Evolutionary conservation across 2,888 invertebrate genomes (phyloP), one percentile per base, ranked within the genome.

Genomic region (Axea sp.): DNA sequence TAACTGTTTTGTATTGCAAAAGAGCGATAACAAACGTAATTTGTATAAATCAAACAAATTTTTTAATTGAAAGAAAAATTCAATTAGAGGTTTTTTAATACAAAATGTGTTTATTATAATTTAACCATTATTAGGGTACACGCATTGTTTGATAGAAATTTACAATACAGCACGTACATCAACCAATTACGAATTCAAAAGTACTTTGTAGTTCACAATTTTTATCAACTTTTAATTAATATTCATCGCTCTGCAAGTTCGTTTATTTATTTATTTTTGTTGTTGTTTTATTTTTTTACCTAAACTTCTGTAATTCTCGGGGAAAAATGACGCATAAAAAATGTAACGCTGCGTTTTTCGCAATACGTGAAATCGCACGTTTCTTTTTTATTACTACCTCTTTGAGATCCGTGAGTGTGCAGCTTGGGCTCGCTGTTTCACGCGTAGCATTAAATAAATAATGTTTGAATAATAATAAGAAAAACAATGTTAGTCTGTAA

Each of bases 381-480:
- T 37, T 37, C 7, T 19, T 12, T 8, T n/a, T n/a, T n/a, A n/a
- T n/a, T n/a, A 28, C 28, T 9, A 28, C 9, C 9, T 28, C 9
- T 6, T 28, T 9, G 33, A 33, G 15, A 33, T 33, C 15, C 33
- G 14, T 15, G 5, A 11, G 2, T 15, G n/a, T 8, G 11, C n/a
- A 37, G 19, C 17, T 15, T 4, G 19, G 11, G 39, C 15, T n/a
- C 3, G 7, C 11, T 12, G 3, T 43, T 15, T n/a, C n/a, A n/a
- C n/a, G n/a, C n/a, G n/a, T n/a, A n/a, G n/a, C n/a, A n/a, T n/a
- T n/a, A n/a, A 49, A 49, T 49, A 60, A 60, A 47, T 49, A 37
- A 51, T n/a, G 45, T 62, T 51, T 39, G 49, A 37, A 62, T 49
- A 59, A 45, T 35, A 49, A 62, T 9, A 11, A 41, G 35, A 17